Conservation (phyloP, 1,140 invertebrate genomes). For the Acromyrmex charruanus region DNA sequence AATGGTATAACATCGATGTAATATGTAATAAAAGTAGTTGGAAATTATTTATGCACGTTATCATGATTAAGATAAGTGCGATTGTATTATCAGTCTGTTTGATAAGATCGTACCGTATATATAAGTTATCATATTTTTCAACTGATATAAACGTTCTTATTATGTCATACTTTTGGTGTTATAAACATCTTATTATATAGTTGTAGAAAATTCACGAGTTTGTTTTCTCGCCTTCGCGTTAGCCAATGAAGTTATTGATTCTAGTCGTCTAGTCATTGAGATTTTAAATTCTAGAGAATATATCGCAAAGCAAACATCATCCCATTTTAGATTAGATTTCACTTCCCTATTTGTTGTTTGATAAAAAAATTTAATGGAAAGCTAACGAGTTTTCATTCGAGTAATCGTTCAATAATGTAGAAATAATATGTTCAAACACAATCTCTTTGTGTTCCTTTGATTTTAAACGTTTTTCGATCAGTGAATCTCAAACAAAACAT, state of each 20-base stretch:
- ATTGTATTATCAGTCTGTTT: slow-evolving; percentile 10
- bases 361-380: not conserved
- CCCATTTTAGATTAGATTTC: slow-evolving; percentile 12
- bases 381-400: not conserved
- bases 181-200: not conserved
- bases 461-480: not conserved
- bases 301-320: not conserved
- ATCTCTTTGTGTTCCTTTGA: not conserved
- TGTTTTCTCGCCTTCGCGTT: not conserved
- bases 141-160: slow-evolving; percentile 43
- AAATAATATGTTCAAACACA: not conserved
- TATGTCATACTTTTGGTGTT: not conserved
- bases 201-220: not conserved
- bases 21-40: not conserved
- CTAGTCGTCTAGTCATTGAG: not conserved
- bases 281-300: not conserved
- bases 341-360: not conserved
- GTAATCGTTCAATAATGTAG: not conserved
- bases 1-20: not conserved
- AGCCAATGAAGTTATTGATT: not conserved
- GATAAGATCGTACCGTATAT: slow-evolving; percentile 43
- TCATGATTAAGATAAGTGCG: slow-evolving; percentile 11
- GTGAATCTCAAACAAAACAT: not conserved
- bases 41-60: slow-evolving; percentile 28
- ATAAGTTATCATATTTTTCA: not conserved